These are phyloP conservation scores for Casuarius casuarius DNA, from an alignment of 2,113 vertebrate genomes.

Conservation along the genomic window DNA sequence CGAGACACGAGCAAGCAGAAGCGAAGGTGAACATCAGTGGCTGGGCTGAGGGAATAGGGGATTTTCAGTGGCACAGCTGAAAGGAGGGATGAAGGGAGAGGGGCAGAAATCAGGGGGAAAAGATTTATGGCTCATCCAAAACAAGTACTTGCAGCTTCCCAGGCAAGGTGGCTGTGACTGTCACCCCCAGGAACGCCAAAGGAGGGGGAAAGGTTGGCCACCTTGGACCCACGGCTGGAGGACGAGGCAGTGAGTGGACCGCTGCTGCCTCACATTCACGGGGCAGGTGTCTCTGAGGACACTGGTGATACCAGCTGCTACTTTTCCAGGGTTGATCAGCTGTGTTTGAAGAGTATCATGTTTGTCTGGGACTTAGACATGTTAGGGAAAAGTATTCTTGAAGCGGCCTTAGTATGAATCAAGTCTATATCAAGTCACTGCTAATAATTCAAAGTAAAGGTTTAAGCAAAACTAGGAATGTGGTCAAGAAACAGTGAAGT, in stretches of 20 bases:
- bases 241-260: not conserved
- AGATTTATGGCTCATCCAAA: not conserved
- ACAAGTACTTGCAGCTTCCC: not conserved
- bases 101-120: not conserved
- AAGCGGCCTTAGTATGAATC: not conserved
- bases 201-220: not conserved
- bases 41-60: not conserved
- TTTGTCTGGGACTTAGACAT: not conserved
- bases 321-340: not conserved
- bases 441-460: not conserved
- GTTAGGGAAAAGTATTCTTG: accelerated
- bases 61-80: not conserved
- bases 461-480: not conserved
- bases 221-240: not conserved
- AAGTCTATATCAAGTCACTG: not conserved
- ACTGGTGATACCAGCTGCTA: not conserved
- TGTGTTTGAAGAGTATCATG: not conserved
- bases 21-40: not conserved
- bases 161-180: not conserved
- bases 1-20: not conserved
- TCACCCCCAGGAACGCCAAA: not conserved
- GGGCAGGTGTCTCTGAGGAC: not conserved
- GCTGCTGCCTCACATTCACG: not conserved
- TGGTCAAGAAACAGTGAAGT: not conserved
- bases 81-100: not conserved